These are phyloP conservation scores for Urosaurus nigricauda DNA, from an alignment of 2,797 vertebrate species.

Conservation along the genomic window DNA sequence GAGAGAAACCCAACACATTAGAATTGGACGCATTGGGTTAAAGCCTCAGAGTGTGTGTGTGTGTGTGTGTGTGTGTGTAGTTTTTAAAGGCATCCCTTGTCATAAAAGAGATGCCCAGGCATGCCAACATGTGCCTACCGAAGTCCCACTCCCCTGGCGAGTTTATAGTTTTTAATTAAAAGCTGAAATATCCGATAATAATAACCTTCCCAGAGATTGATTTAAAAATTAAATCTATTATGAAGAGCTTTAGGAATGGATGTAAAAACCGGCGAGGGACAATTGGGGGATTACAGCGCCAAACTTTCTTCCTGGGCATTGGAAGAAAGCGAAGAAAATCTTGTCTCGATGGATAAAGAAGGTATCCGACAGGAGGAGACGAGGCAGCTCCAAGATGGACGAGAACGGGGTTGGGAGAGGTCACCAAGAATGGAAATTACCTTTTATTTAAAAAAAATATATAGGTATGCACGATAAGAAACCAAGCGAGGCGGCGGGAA, in stretches of 20 bases:
- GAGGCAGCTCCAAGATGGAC: neutral
- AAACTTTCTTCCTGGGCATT: constrained; percentile 2
- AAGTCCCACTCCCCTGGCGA: neutral
- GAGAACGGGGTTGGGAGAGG: constrained; percentile 10
- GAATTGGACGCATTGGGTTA: constrained; percentile 1
- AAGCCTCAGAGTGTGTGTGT: constrained; percentile 9
- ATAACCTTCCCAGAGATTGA: constrained; percentile 31
- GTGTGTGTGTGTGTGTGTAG: neutral
- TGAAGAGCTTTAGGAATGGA: constrained; percentile 46
- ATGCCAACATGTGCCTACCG: neutral
- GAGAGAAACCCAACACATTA: too few species aligned
- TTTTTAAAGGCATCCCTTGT: neutral
- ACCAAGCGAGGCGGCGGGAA: too few species aligned
- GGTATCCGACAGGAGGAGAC: neutral
- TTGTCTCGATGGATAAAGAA: constrained; percentile 30
- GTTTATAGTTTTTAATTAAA: constrained; percentile 51
- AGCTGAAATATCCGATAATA: constrained; percentile 49
- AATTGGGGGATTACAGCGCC: constrained; percentile 43
- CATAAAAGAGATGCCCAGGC: neutral
- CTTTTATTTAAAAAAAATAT: constrained; percentile 5
- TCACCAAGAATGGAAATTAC: constrained; percentile 35
- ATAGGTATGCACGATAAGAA: neutral
- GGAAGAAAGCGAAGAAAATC: constrained; percentile 40
- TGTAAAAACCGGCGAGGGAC: constrained; percentile 35
- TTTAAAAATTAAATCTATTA: constrained; percentile 54